Conservation (phyloP, 2,113 vertebrate species). For the Brachirus orientalis region DNA sequence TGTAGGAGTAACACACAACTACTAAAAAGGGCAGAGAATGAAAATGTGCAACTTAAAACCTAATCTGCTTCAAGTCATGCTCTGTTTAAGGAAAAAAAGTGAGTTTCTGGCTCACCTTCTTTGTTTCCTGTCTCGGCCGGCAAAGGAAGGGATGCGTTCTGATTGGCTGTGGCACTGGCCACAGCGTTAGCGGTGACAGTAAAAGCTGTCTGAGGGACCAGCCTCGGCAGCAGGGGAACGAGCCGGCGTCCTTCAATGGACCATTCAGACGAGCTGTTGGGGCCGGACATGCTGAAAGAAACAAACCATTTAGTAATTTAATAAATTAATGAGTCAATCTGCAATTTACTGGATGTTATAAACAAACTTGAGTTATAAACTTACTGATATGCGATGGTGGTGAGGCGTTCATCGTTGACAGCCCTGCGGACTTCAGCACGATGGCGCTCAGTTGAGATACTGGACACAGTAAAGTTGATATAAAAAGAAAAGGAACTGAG, state of each 20-base stretch:
- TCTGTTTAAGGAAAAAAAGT: background rate
- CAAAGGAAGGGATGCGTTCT: conserved; percentile 90
- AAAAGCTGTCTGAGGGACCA: conserved; percentile 97
- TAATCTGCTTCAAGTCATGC: background rate
- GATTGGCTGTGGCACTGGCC: conserved; percentile 91
- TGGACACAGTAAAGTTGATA: conserved; percentile 51
- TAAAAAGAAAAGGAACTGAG: no score
- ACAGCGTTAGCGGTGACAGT: conserved; percentile 94
- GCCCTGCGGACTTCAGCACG: conserved; percentile 97
- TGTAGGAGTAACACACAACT: conserved; percentile 98
- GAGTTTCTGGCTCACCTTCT: conserved; percentile 84
- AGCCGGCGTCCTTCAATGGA: conserved; percentile 96
- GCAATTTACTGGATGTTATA: background rate
- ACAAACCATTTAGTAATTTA: background rate
- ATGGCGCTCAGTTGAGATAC: conserved; percentile 97
- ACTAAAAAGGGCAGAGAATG: conserved; percentile 76
- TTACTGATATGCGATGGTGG: conserved; percentile 98
- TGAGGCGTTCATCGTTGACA: conserved; percentile 97
- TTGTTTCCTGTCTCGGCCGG: conserved; percentile 97
- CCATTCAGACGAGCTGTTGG: conserved; percentile 97
- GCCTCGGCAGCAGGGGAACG: conserved; percentile 94
- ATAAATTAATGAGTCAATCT: background rate
- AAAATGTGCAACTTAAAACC: background rate
- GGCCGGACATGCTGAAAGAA: conserved; percentile 92
- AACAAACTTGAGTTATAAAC: conserved; percentile 35